Conservation (phyloP, 2,888 invertebrate species). For the Eudasyphora cyanicolor region DNA sequence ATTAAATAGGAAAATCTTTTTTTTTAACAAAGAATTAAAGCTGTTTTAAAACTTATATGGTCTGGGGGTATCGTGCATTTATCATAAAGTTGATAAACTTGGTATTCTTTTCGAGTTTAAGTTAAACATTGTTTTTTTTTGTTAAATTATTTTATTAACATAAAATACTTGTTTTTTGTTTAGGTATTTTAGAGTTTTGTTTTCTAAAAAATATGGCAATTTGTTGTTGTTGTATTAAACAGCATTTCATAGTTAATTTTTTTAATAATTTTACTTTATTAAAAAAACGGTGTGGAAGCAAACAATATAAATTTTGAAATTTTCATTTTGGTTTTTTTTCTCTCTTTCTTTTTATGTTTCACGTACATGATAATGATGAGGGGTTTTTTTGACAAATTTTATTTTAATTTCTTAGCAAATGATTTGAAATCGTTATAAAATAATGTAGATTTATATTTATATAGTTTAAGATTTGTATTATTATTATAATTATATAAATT, state of each 20-base stretch:
- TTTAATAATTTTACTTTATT: conserved; percentile 33
- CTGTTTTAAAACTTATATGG: conserved; percentile 38
- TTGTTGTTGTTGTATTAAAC: conserved; percentile 56
- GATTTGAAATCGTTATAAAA: conserved; percentile 36
- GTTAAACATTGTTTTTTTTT: conserved; percentile 5
- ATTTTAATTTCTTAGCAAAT: conserved; percentile 26
- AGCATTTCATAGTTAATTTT: conserved; percentile 55
- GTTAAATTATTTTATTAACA: conserved; percentile 32
- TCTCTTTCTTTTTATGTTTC: neutral
- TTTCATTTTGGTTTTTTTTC: too few relatives aligned
- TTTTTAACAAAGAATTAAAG: too few relatives aligned
- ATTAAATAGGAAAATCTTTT: conserved; percentile 5
- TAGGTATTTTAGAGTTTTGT: conserved; percentile 29
- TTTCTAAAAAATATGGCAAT: conserved; percentile 63
- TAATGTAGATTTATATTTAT: conserved; percentile 41
- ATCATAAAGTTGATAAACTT: conserved; percentile 34
- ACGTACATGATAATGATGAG: too few relatives aligned
- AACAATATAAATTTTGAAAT: conserved; percentile 46
- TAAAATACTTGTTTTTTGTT: conserved; percentile 51
- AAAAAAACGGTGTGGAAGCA: conserved; percentile 55
- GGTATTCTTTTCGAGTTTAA: conserved; percentile 6
- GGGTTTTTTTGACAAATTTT: conserved; percentile 12
- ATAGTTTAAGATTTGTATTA: conserved; percentile 27
- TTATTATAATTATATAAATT: conserved; percentile 22
- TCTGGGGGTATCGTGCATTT: neutral